Base-by-base conservation (phyloP, 2,888 invertebrate genomes). In the Halocaridina rubra region DNA sequence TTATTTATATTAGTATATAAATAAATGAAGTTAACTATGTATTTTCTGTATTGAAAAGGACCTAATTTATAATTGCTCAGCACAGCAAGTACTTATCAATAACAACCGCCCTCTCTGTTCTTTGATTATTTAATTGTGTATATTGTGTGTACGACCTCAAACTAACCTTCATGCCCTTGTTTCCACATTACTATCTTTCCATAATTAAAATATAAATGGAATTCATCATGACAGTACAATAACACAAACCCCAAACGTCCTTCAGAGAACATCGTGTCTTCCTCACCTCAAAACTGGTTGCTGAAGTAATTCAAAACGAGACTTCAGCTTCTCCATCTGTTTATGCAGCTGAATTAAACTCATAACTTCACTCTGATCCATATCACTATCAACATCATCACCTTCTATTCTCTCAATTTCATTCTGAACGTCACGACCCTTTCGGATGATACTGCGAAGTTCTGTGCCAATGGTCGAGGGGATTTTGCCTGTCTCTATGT, bases 271-370 rank as follows among this genome's bases (percentile, higher is more conserved):
- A 5, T 3, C 5, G 0, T 27, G 13, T 8, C 24, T 72, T 61
- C 22, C 75, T 33, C 53, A 85, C 85, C 85, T 81, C 30, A 85
- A 46, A 19, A 81, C 71, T 61, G 85, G 85, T 19, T 85, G 77
- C 39, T 33, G 57, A 24, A 81, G 39, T 22, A 78, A 32, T 39
- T 85, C 77, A 78, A 53, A 85, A n/a, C 78, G 76, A 27, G 81
- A 30, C 39, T 81, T 85, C 0, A 85, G 53, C 16, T 81, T 53
- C 46, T 85, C 85, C 71, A 85, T 19, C 24, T 80, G 39, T 39
- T 85, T 81, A 53, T 85, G 80, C 22, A 85, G 77, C 22, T 81
- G 69, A 61, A 85, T 81, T 19, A 85, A 81, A 4, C 61, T 57
- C 32, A 74, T 46, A 53, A 85, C 76, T 59, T 85, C 81, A 19